Percentiles rank a stretch among this genome's conserved stretches.
Conservation (phyloP, 2,888 invertebrate species). For the Baccha elongata region DNA sequence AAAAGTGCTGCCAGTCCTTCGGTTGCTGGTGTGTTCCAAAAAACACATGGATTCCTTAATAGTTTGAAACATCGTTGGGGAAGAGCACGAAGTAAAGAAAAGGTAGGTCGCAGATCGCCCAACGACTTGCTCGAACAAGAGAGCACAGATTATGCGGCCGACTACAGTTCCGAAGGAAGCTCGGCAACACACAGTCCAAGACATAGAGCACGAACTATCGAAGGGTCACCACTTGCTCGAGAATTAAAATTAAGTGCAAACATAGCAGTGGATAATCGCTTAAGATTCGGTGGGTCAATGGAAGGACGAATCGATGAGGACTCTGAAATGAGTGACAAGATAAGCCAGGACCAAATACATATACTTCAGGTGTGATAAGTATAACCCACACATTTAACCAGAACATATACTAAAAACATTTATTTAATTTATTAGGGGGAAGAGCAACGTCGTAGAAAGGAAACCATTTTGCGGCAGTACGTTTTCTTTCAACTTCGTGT, state of each 20-base stretch:
- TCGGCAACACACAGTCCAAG: slow-evolving; percentile 90
- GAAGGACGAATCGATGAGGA: slow-evolving; percentile 81
- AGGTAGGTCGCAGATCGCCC: slow-evolving; percentile 84
- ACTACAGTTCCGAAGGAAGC: slow-evolving; percentile 90
- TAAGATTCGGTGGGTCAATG: slow-evolving; percentile 80
- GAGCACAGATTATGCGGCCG: slow-evolving; percentile 89
- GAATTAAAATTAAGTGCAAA: slow-evolving; percentile 80
- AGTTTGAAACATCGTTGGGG: slow-evolving; percentile 92
- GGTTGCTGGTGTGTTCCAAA: slow-evolving; percentile 88
- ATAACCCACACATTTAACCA: too few species aligned
- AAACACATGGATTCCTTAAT: slow-evolving; percentile 92
- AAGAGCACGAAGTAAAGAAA: slow-evolving; percentile 88
- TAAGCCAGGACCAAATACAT: slow-evolving; percentile 77
- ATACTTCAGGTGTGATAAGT: slow-evolving; percentile 76
- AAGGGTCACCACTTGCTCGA: slow-evolving; percentile 82
- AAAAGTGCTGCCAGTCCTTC: slow-evolving; percentile 84
- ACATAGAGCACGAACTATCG: slow-evolving; percentile 85
- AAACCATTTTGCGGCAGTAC: slow-evolving; percentile 90
- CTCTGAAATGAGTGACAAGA: slow-evolving; percentile 77
- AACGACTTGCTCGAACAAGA: slow-evolving; percentile 85
- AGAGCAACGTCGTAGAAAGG: slow-evolving; percentile 87
- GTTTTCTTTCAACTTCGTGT: slow-evolving; percentile 96
- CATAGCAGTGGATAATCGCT: slow-evolving; percentile 78
- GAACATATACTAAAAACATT: background rate
- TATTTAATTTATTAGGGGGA: slow-evolving; percentile 83